Evolutionary conservation across 2,888 invertebrate genomes (phyloP).

Genomic region (Netelia virgata): DNA sequence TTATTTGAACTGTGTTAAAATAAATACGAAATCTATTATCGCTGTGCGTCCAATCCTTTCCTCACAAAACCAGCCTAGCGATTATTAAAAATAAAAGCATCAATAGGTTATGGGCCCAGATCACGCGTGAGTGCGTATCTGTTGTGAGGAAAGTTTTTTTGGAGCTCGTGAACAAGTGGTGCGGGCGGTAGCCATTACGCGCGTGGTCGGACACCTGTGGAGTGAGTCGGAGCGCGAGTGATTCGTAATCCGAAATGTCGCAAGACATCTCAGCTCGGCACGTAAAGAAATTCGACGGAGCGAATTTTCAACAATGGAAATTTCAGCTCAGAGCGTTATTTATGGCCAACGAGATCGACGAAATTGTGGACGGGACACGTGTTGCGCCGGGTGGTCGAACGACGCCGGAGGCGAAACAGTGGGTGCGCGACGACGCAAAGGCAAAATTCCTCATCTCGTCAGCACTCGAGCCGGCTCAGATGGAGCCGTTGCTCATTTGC

Average conservation of each 20-base stretch:
- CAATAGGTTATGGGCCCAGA: constrained; percentile 57
- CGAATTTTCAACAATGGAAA: constrained; percentile 27
- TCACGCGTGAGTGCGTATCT: constrained; percentile 43
- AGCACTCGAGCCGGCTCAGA: background rate
- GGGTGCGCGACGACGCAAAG: constrained; percentile 59
- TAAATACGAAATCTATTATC: constrained; percentile 9
- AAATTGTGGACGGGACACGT: constrained; percentile 22
- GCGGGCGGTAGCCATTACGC: too few relatives aligned
- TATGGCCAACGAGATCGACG: constrained; percentile 41
- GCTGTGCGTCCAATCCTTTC: constrained; percentile 13
- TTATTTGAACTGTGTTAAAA: constrained; percentile 14
- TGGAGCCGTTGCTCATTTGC: too few relatives aligned
- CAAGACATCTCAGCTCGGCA: constrained; percentile 59
- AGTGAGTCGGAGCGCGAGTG: too few relatives aligned
- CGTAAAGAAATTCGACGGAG: constrained; percentile 49
- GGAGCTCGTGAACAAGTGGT: background rate
- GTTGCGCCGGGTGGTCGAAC: constrained; percentile 24
- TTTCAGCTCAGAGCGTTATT: constrained; percentile 42
- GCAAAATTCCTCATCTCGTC: constrained; percentile 65
- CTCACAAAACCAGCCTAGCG: constrained; percentile 20
- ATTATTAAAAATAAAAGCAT: constrained; percentile 6
- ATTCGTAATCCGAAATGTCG: constrained; percentile 1
- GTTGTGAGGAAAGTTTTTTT: constrained; percentile 42
- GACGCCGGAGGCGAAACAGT: constrained; percentile 48
- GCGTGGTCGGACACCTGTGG: too few relatives aligned